phyloP scores from a whole-genome alignment of 1,140 invertebrate genomes.

The Notospermus geniculatus region DNA sequence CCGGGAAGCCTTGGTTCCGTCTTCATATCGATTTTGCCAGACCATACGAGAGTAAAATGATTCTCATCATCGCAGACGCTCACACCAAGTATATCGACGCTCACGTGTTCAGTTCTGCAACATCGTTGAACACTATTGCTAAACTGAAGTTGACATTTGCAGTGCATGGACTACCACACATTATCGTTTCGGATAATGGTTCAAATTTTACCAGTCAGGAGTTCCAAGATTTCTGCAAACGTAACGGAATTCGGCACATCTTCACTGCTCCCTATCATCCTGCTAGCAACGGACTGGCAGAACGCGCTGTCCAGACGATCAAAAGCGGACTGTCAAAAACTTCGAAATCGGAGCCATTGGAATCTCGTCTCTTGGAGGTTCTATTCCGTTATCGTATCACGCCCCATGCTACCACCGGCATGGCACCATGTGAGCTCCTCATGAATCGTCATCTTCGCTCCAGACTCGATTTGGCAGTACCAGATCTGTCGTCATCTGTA shows the following conservation, averaged over 20 bases:
- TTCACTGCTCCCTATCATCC: constrained; percentile 32
- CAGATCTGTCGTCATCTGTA: too few species aligned
- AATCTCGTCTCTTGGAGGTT: background rate
- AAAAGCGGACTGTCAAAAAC: constrained; percentile 10
- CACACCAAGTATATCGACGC: constrained; percentile 55
- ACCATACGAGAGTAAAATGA: constrained; percentile 47
- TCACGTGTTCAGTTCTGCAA: background rate
- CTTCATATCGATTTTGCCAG: constrained; percentile 60
- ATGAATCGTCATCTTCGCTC: too few species aligned
- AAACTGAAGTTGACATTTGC: constrained; percentile 16
- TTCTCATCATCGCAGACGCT: constrained; percentile 54
- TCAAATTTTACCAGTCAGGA: constrained; percentile 39
- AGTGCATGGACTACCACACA: constrained; percentile 28
- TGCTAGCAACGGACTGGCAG: constrained; percentile 32
- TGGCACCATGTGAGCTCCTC: constrained; percentile 22
- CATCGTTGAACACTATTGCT: constrained; percentile 19
- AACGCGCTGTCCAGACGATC: constrained; percentile 16
- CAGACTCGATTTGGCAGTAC: too few species aligned
- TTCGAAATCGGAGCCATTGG: background rate
- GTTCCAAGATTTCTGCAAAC: constrained; percentile 37
- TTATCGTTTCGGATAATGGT: constrained; percentile 48
- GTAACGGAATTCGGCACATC: constrained; percentile 36
- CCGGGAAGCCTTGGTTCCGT: constrained; percentile 53
- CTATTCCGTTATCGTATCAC: constrained; percentile 17
- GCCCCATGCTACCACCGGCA: constrained; percentile 17